phyloP scores from a whole-genome alignment of 2,888 invertebrate genomes.

The Xestobium rufovillosum region DNA sequence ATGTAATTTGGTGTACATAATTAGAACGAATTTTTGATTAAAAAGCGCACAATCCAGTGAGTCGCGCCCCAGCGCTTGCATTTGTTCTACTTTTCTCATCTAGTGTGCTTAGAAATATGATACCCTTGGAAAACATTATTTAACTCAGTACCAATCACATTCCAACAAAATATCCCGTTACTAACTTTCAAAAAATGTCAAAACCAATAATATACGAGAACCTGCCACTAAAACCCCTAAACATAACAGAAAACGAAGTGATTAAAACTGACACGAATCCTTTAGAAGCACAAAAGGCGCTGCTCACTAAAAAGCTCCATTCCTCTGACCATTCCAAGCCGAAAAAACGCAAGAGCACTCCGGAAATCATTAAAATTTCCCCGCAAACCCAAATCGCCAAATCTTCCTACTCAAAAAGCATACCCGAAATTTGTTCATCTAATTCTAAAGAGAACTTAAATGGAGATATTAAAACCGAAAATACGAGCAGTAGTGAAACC shows the following conservation, averaged over 20 bases:
- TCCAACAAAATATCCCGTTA: too few species aligned
- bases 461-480: background rate
- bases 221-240: conserved; percentile 34
- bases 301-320: conserved; percentile 28
- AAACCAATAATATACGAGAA: conserved; percentile 36
- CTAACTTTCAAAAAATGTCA: conserved; percentile 26
- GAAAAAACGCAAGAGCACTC: conserved; percentile 34
- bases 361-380: conserved; percentile 29
- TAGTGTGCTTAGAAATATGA: too few species aligned
- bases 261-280: conserved; percentile 19
- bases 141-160: too few species aligned
- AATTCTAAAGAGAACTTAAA: conserved; percentile 18
- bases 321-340: conserved; percentile 24
- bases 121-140: too few species aligned
- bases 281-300: conserved; percentile 25
- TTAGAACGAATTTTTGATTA: too few species aligned
- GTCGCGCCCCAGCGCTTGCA: too few species aligned
- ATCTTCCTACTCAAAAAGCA: conserved; percentile 31
- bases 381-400: conserved; percentile 26
- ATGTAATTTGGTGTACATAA: too few species aligned
- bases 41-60: too few species aligned
- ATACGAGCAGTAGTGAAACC: conserved; percentile 29
- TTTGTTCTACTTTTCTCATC: too few species aligned
- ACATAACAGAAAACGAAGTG: conserved; percentile 24
- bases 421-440: conserved; percentile 30